Evolutionary conservation across 2,888 invertebrate genomes (phyloP).

Genomic region (Meliscaeva auricollis): DNA sequence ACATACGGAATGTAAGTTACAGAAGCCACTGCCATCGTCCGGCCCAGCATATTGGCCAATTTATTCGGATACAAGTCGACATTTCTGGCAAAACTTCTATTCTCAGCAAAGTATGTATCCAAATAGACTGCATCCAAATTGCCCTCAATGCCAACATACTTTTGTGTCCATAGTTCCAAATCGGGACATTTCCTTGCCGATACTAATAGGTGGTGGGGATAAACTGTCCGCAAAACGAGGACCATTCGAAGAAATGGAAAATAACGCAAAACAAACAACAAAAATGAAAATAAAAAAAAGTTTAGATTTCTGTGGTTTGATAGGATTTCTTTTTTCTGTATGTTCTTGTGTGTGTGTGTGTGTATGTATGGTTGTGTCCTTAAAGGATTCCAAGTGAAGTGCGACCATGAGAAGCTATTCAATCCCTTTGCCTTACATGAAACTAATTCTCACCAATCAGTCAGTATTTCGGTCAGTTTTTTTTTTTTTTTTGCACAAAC

Average conservation of each 20-base stretch:
- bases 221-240: conserved; percentile 78
- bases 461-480: conserved; percentile 37
- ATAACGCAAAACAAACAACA: not conserved
- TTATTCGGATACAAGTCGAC: conserved; percentile 83
- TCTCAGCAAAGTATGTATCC: conserved; percentile 80
- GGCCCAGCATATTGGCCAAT: conserved; percentile 81
- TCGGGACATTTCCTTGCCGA: conserved; percentile 78
- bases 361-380: not conserved
- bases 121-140: conserved; percentile 82
- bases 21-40: conserved; percentile 81
- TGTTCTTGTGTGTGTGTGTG: too few species aligned
- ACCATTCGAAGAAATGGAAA: conserved; percentile 5
- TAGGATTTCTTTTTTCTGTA: conserved; percentile 14
- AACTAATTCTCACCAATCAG: conserved; percentile 64
- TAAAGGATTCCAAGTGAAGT: conserved; percentile 53
- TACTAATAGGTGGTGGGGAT: conserved; percentile 83
- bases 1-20: conserved; percentile 83
- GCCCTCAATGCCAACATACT: conserved; percentile 81
- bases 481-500: not conserved
- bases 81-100: conserved; percentile 80
- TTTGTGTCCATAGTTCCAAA: conserved; percentile 83
- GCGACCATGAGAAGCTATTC: conserved; percentile 42
- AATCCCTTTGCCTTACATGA: conserved; percentile 47
- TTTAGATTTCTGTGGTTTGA: conserved; percentile 77
- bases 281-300: conserved; percentile 34